A percentile compares a stretch with the other conserved stretches of the same genome.
phyloP scores from a whole-genome alignment of 1,140 invertebrate genomes.

The Trichonephila clavata region DNA sequence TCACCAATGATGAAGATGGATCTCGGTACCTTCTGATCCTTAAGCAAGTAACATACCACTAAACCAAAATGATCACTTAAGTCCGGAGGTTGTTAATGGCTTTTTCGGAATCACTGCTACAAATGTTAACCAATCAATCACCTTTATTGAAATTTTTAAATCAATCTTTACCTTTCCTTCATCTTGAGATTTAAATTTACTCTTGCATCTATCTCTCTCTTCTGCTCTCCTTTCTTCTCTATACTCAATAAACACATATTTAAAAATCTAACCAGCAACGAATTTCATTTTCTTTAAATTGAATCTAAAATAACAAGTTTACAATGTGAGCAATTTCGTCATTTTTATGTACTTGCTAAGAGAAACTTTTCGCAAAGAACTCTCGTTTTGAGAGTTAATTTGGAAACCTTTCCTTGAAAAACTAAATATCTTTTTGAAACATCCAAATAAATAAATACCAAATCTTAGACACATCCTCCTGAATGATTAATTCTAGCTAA shows the following conservation, averaged over 20 bases:
- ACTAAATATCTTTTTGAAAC: background rate
- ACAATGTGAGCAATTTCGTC: background rate
- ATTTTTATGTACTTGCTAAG: background rate
- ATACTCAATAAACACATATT: background rate
- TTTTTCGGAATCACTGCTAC: too few species aligned
- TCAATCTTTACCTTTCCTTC: too few species aligned
- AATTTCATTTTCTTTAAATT: background rate
- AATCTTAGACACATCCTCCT: background rate
- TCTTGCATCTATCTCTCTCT: too few species aligned
- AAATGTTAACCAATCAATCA: too few species aligned
- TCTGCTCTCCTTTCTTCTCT: too few species aligned
- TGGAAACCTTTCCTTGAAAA: background rate
- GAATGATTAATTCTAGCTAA: conserved; percentile 8
- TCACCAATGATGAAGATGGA: too few species aligned
- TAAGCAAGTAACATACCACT: too few species aligned
- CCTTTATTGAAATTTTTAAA: too few species aligned
- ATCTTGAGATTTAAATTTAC: too few species aligned
- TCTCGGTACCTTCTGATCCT: too few species aligned
- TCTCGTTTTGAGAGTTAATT: background rate
- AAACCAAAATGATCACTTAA: too few species aligned
- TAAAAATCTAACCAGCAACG: background rate
- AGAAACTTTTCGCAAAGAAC: background rate
- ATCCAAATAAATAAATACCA: background rate
- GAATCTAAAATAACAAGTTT: background rate
- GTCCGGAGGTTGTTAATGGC: too few species aligned